Percentiles rank a stretch among this genome's conserved stretches.
phyloP scores from a whole-genome alignment of 30 jellyfish, hydroid and myxozoan genomes.

The Mastigias papua region DNA sequence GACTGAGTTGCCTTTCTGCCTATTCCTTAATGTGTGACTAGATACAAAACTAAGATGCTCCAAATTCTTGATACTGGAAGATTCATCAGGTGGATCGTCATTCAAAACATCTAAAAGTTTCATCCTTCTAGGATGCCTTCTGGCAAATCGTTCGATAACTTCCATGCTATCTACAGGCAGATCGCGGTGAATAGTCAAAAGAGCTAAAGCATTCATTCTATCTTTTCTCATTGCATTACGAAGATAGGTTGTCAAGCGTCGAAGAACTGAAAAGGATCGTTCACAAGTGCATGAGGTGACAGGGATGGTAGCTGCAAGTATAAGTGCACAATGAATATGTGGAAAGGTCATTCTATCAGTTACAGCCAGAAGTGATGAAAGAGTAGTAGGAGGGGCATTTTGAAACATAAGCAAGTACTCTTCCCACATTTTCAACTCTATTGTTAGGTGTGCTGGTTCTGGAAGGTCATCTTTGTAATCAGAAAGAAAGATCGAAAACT shows the following conservation, averaged over 20 bases:
- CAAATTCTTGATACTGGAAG: too few relatives aligned
- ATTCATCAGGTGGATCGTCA: slow-evolving; percentile 22
- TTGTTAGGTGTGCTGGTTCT: not conserved
- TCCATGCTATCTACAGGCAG: slow-evolving; percentile 9
- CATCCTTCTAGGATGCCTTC: slow-evolving; percentile 63
- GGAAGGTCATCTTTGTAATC: not conserved
- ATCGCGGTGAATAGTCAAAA: slow-evolving; percentile 41
- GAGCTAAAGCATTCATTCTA: slow-evolving; percentile 58
- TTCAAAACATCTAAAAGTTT: slow-evolving; percentile 30
- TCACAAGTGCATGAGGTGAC: not conserved
- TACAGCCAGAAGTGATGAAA: not conserved
- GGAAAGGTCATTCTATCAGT: not conserved
- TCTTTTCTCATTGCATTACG: slow-evolving; percentile 1
- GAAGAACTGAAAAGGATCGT: not conserved
- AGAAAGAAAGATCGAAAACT: not conserved
- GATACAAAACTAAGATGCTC: too few relatives aligned
- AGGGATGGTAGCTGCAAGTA: not conserved
- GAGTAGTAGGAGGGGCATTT: not conserved
- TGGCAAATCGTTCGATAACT: slow-evolving; percentile 48
- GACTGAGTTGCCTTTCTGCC: too few relatives aligned
- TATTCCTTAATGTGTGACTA: too few relatives aligned
- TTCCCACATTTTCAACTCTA: slow-evolving; percentile 44
- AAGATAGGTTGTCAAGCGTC: not conserved
- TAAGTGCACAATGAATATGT: not conserved
- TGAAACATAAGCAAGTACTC: not conserved